phyloP scores from a whole-genome alignment of 1,140 invertebrate genomes.

The Ganaspis sp. region DNA sequence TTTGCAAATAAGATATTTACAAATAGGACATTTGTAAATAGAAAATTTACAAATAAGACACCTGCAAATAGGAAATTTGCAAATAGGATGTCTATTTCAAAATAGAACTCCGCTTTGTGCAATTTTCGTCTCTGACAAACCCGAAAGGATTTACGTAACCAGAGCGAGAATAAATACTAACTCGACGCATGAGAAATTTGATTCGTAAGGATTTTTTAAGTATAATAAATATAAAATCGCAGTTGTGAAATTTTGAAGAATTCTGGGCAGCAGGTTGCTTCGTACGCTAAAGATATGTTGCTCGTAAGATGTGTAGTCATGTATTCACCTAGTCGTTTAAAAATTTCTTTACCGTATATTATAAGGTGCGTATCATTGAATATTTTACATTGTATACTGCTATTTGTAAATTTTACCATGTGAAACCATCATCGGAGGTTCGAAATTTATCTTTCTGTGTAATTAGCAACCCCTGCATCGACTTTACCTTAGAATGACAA shows the following conservation, averaged over 20 bases:
- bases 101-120: not conserved
- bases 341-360: conserved; percentile 63
- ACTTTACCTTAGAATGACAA: conserved; percentile 1
- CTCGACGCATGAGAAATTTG: not conserved
- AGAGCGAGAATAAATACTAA: not conserved
- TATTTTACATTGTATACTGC: conserved; percentile 67
- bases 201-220: too few species aligned
- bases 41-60: too few species aligned
- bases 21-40: too few species aligned
- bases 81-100: too few species aligned
- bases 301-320: conserved; percentile 71
- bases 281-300: conserved; percentile 74
- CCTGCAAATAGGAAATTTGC: too few species aligned
- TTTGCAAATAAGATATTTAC: too few species aligned
- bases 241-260: not conserved
- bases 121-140: not conserved
- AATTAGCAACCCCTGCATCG: conserved; percentile 38
- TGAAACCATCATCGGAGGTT: conserved; percentile 52
- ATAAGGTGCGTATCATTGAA: conserved; percentile 67
- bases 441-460: conserved; percentile 47
- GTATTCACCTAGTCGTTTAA: conserved; percentile 68
- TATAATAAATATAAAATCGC: not conserved
- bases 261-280: conserved; percentile 61
- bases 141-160: not conserved
- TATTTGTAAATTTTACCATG: conserved; percentile 53